A percentile compares a stretch with the other conserved stretches of the same genome.
phyloP scores from a whole-genome alignment of 2,888 invertebrate species.

The Lycia hirtaria region DNA sequence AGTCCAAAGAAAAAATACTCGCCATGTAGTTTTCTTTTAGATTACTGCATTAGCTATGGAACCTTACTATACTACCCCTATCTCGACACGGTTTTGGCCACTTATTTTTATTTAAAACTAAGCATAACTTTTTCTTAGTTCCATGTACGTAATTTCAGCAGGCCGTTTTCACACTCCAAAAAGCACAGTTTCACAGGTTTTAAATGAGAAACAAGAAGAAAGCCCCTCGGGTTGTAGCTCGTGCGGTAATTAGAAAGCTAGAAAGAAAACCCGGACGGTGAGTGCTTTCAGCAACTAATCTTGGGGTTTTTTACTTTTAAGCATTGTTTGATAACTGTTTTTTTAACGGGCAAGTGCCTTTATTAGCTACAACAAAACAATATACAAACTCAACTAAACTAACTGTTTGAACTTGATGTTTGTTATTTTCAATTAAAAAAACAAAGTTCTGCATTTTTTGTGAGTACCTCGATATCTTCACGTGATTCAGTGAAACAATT shows the following conservation, averaged over 20 bases:
- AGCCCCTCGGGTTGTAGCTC: slow-evolving; percentile 30
- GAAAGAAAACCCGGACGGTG: slow-evolving; percentile 21
- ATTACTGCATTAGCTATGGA: no score
- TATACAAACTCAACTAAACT: no score
- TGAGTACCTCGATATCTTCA: no score
- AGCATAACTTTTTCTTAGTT: slow-evolving; percentile 10
- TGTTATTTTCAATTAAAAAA: not conserved
- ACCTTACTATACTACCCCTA: no score
- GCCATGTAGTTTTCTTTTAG: no score
- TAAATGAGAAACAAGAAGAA: slow-evolving; percentile 59
- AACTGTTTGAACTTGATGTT: not conserved
- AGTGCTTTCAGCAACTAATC: slow-evolving; percentile 19
- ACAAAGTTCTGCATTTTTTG: no score
- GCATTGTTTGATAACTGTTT: not conserved
- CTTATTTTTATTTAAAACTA: no score
- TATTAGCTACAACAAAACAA: no score
- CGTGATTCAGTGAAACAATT: no score
- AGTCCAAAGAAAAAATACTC: no score
- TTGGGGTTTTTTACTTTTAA: slow-evolving; percentile 16
- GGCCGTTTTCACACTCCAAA: slow-evolving; percentile 66
- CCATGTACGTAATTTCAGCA: slow-evolving; percentile 37
- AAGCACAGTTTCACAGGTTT: slow-evolving; percentile 47
- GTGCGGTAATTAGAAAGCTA: slow-evolving; percentile 30
- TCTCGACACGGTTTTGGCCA: no score
- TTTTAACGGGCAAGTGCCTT: no score